Percentiles rank a stretch among this genome's conserved stretches.
Conservation (phyloP, 2,888 invertebrate genomes). For the Furcula furcula region DNA sequence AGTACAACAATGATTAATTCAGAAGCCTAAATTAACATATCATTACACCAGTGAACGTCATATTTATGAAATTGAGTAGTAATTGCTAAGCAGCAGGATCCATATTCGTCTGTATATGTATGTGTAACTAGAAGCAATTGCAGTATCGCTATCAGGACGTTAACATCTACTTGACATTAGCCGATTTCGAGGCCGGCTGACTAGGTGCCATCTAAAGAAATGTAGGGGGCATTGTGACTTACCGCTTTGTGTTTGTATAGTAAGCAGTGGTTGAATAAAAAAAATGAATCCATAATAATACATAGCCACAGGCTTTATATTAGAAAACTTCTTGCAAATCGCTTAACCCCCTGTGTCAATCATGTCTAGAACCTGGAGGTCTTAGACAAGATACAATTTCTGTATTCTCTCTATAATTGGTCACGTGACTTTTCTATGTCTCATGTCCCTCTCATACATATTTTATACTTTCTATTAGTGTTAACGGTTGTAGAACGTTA, state of each 20-base stretch:
- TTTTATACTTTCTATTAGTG: too few relatives aligned
- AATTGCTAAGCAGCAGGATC: background rate
- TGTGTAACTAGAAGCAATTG: constrained; percentile 1
- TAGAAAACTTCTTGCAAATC: too few relatives aligned
- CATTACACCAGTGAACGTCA: background rate
- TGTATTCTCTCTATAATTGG: too few relatives aligned
- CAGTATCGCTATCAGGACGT: constrained; percentile 20
- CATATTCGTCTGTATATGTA: background rate
- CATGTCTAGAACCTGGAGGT: too few relatives aligned
- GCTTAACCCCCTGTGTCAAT: too few relatives aligned
- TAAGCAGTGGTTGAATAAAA: too few relatives aligned
- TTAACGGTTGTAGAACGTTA: too few relatives aligned
- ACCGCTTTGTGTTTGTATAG: constrained; percentile 1
- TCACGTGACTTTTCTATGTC: too few relatives aligned
- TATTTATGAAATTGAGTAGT: background rate
- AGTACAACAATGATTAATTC: constrained; percentile 12
- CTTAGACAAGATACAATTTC: too few relatives aligned
- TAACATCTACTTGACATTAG: constrained; percentile 25
- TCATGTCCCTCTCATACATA: too few relatives aligned
- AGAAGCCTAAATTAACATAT: constrained; percentile 3
- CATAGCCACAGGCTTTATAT: too few relatives aligned
- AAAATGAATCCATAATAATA: too few relatives aligned
- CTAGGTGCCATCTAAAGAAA: constrained; percentile 4
- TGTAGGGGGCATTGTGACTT: constrained; percentile 3
- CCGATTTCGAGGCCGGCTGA: constrained; percentile 16